Evolutionary conservation across 2,888 invertebrate genomes (phyloP), one percentile per base, ranked within the genome.

Genomic region (Aphidoletes aphidimyza): DNA sequence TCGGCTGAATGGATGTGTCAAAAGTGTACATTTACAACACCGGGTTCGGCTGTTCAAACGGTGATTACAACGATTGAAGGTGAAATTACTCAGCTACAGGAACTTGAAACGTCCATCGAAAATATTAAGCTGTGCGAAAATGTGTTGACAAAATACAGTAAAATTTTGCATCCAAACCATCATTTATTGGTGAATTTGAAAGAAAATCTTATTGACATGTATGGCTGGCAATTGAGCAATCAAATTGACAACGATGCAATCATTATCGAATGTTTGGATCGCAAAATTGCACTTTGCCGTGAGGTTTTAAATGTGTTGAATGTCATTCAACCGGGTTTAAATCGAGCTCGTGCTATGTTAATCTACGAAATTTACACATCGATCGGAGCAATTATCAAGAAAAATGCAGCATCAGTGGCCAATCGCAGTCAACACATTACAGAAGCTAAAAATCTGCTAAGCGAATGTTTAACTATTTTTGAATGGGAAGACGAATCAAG

Each of bases 351-450:
- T 91, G 95, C 95, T 17, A 93, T 95, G 91, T 93, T 94, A 87
- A 88, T 96, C 36, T 96, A 96, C 88, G 96, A 97, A 89, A 89
- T 96, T 19, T 96, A 96, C 88, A 94, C 94, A 0, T 95, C 96
- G 0, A 88, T 95, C 11, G 92, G 95, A 88, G 91, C 94, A 86
- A 87, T 95, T 86, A 94, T 95, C 0, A 92, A 93, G 86, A 81
- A 81, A 22, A 36, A 37, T n/a, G 93, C 91, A 86, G 92, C 92
- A 85, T 94, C 92, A 87, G 91, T 91, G 83, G 91, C 91, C 0
- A 81, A 81, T 81, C 81, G 81, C n/a, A 93, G 92, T 0, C 89
- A 91, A 0, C 81, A 81, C 37, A 92, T 94, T 22, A 91, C 92
- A 84, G 93, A 94, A 87, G 94, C 94, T 0, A 91, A 93, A 0